Evolutionary conservation across 2,888 invertebrate genomes (phyloP).

Genomic region (Osedax fenrisi): DNA sequence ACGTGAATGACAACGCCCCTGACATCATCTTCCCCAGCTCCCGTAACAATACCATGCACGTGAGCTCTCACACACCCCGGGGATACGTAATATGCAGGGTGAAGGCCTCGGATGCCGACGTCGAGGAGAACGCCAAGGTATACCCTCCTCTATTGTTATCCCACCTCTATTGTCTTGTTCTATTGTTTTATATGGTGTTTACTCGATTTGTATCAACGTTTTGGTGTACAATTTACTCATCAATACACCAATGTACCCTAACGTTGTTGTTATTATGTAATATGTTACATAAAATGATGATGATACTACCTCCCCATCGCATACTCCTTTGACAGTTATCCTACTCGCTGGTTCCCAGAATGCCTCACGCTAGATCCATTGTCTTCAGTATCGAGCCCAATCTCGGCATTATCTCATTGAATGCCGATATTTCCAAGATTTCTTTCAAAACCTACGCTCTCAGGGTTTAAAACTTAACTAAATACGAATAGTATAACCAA

Average conservation of each 20-base stretch:
- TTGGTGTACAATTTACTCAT: too few relatives aligned
- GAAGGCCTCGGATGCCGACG: neutral
- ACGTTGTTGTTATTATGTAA: too few relatives aligned
- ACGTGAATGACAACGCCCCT: neutral
- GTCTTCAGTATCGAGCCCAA: constrained; percentile 32
- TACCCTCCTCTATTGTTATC: neutral
- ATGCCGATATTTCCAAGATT: constrained; percentile 27
- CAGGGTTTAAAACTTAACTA: neutral
- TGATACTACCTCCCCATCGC: neutral
- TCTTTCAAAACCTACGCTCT: neutral
- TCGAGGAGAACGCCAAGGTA: neutral
- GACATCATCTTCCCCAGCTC: neutral
- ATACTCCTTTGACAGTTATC: neutral
- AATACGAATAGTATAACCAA: too few relatives aligned
- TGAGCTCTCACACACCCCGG: neutral
- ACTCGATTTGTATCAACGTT: too few relatives aligned
- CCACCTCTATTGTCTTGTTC: neutral
- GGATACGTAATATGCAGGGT: neutral
- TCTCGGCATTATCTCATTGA: constrained; percentile 29
- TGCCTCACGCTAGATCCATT: neutral
- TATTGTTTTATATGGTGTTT: too few relatives aligned
- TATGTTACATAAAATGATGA: too few relatives aligned
- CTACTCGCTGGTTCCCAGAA: neutral
- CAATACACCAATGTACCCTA: too few relatives aligned
- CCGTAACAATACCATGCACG: neutral